Conservation (phyloP, 2,113 vertebrate species). For the Eleginops maclovinus region DNA sequence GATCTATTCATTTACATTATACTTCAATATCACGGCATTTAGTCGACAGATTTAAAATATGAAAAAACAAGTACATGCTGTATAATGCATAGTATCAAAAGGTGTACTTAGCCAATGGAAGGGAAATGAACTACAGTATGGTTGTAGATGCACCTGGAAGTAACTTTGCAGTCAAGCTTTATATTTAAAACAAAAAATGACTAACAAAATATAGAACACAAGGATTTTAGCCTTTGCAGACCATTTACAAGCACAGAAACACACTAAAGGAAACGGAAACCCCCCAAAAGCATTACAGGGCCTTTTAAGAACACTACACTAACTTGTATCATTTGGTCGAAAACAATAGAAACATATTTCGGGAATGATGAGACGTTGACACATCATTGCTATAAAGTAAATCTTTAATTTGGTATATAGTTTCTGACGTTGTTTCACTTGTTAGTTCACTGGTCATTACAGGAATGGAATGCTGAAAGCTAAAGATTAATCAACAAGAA, state of each 20-base stretch:
- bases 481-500: constrained; percentile 52
- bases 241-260: not conserved
- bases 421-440: constrained; percentile 62
- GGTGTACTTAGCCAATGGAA: not conserved
- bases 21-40: not conserved
- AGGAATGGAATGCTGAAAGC: constrained; percentile 72
- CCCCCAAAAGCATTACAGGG: too few species aligned
- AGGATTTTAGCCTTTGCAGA: not conserved
- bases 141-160: not conserved
- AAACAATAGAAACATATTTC: not conserved
- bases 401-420: constrained; percentile 79
- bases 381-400: constrained; percentile 67
- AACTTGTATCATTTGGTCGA: not conserved
- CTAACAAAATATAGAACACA: too few species aligned
- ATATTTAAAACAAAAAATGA: not conserved
- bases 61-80: not conserved
- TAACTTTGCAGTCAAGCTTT: not conserved
- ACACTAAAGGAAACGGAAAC: too few species aligned
- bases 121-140: not conserved
- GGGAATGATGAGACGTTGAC: constrained; percentile 2
- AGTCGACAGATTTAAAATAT: not conserved
- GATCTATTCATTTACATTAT: not conserved
- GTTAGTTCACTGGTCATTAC: constrained; percentile 64
- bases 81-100: not conserved
- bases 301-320: too few species aligned